Conservation (phyloP, 2,888 invertebrate genomes). For the Drosophila borealis region DNA sequence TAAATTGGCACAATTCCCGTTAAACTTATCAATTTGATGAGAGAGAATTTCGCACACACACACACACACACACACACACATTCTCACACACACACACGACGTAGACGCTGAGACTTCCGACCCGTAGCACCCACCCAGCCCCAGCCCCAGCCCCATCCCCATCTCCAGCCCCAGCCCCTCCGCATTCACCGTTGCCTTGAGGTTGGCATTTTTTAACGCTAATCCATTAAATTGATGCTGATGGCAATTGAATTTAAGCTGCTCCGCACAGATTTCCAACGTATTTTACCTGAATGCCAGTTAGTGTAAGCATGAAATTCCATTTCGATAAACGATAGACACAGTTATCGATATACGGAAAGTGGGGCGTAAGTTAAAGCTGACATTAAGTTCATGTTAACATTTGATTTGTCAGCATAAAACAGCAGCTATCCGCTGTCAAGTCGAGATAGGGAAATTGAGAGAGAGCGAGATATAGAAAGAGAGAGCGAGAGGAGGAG, state of each 20-base stretch:
- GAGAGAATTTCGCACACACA: slow-evolving; percentile 50
- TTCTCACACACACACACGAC: slow-evolving; percentile 15
- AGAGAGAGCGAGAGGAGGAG: not conserved
- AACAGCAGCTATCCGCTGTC: slow-evolving; percentile 31
- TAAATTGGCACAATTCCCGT: slow-evolving; percentile 79
- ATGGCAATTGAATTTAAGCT: slow-evolving; percentile 79
- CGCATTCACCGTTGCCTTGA: slow-evolving; percentile 6
- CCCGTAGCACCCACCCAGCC: not conserved
- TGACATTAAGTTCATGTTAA: slow-evolving; percentile 65
- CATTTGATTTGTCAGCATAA: slow-evolving; percentile 76
- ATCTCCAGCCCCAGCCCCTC: not conserved
- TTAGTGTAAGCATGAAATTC: slow-evolving; percentile 54
- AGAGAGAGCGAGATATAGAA: not conserved
- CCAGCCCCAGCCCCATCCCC: not conserved
- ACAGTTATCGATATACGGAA: slow-evolving; percentile 15
- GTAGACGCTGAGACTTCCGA: slow-evolving; percentile 25
- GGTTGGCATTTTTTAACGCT: slow-evolving; percentile 64
- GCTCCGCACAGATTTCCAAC: slow-evolving; percentile 61
- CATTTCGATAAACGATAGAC: slow-evolving; percentile 55
- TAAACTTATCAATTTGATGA: slow-evolving; percentile 80
- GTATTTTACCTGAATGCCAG: slow-evolving; percentile 56
- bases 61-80: slow-evolving; percentile 21
- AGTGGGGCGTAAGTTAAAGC: slow-evolving; percentile 36
- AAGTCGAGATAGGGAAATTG: not conserved
- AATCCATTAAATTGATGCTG: slow-evolving; percentile 81